phyloP scores from a whole-genome alignment of 2,888 invertebrate genomes.

The Anagyrus pseudococci region DNA sequence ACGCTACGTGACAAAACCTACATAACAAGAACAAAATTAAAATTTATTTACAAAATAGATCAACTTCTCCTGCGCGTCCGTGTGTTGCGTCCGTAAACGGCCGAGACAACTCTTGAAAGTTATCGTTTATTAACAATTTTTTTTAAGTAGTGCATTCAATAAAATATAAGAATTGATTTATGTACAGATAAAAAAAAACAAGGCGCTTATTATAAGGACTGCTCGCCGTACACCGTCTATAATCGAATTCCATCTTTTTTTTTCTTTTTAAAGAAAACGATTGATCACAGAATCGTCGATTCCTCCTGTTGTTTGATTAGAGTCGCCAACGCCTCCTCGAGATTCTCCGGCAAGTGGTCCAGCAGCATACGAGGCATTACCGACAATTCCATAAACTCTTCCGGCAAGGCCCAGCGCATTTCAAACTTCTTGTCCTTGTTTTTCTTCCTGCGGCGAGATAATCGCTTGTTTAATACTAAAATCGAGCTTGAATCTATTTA shows the following conservation, averaged over 20 bases:
- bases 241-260: too few species aligned
- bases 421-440: constrained; percentile 68
- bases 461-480: too few species aligned
- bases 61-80: constrained; percentile 7
- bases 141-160: too few species aligned
- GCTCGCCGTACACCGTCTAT: too few species aligned
- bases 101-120: too few species aligned
- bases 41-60: constrained; percentile 29
- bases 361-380: constrained; percentile 86
- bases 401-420: constrained; percentile 81
- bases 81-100: too few species aligned
- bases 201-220: too few species aligned
- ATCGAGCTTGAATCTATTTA: too few species aligned
- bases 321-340: constrained; percentile 73
- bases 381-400: constrained; percentile 81
- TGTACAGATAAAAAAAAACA: constrained; percentile 46
- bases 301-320: constrained; percentile 64
- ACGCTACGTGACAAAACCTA: neutral
- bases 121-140: too few species aligned
- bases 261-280: too few species aligned
- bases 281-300: constrained; percentile 42
- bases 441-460: constrained; percentile 61
- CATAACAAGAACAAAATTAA: constrained; percentile 19
- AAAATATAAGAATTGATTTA: constrained; percentile 32
- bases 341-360: constrained; percentile 85